Conservation (phyloP, 2,113 vertebrate genomes). For the Alosa alosa region DNA sequence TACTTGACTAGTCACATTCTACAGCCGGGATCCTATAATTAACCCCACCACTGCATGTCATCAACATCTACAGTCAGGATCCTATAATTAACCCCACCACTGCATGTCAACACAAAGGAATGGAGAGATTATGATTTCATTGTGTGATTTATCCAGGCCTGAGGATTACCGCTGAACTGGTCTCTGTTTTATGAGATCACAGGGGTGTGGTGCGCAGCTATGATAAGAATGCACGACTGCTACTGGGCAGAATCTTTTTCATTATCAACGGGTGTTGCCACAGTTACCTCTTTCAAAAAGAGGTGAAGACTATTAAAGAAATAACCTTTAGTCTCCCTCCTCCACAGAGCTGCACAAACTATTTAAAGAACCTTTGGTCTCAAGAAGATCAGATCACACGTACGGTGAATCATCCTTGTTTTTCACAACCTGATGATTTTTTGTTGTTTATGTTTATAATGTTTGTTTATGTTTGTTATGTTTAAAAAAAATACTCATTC, state of each 20-base stretch:
- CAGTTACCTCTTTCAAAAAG: background rate
- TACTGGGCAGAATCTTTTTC: background rate
- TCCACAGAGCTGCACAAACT: background rate
- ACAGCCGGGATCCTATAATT: no score
- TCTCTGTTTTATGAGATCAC: background rate
- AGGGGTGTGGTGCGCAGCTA: background rate
- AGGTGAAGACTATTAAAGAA: background rate
- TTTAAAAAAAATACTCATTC: no score
- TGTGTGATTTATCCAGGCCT: background rate
- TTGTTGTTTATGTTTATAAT: background rate
- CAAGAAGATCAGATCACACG: background rate
- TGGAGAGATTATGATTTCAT: background rate
- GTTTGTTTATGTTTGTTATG: background rate
- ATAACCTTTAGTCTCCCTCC: background rate
- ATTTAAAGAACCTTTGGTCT: background rate
- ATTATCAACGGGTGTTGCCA: background rate
- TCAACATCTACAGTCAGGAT: background rate
- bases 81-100: background rate
- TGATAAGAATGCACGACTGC: background rate
- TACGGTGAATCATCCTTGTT: background rate
- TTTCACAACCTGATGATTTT: no score
- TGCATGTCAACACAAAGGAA: background rate
- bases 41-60: no score
- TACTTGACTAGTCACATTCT: background rate
- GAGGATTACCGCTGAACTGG: background rate